Evolutionary conservation across 1,140 invertebrate species (phyloP).

Genomic region (Nasonia longicornis): DNA sequence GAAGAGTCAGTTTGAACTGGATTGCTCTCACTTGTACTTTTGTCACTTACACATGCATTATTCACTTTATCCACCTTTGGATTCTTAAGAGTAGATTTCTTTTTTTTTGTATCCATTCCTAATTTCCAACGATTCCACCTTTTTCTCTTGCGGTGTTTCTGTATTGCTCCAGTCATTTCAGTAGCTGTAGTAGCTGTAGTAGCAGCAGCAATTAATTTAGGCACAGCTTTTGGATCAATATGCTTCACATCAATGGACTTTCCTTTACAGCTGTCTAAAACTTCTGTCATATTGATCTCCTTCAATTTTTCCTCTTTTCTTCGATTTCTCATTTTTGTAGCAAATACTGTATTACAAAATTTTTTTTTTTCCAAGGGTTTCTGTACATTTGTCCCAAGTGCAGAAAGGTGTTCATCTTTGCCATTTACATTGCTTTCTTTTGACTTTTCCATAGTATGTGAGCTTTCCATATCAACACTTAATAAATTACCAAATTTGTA

Average conservation of each 20-base stretch:
- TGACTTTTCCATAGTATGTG: not conserved
- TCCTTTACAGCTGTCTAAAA: conserved; percentile 17
- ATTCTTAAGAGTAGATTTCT: not conserved
- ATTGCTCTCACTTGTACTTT: not conserved
- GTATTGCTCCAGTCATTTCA: not conserved
- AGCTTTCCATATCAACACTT: not conserved
- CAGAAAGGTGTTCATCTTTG: not conserved
- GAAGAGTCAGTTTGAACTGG: not conserved
- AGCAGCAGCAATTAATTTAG: conserved; percentile 20
- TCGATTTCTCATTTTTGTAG: conserved; percentile 42
- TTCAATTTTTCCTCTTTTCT: conserved; percentile 36
- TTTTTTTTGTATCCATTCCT: conserved; percentile 28
- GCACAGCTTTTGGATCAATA: conserved; percentile 3
- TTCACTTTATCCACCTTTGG: conserved; percentile 14
- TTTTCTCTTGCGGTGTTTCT: conserved; percentile 27
- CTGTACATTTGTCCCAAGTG: not conserved
- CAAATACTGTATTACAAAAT: conserved; percentile 44
- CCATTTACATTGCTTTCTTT: not conserved
- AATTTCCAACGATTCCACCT: conserved; percentile 29
- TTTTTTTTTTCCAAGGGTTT: conserved; percentile 30
- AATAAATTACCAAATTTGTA: conserved; percentile 17
- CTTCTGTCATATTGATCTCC: conserved; percentile 9
- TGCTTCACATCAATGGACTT: conserved; percentile 24
- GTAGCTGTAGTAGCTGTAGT: not conserved
- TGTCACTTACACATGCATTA: not conserved